A percentile compares a stretch with the other conserved stretches of the same genome.
Evolutionary conservation across 2,888 invertebrate species (phyloP).

Genomic region (Ephialtes manifestator): DNA sequence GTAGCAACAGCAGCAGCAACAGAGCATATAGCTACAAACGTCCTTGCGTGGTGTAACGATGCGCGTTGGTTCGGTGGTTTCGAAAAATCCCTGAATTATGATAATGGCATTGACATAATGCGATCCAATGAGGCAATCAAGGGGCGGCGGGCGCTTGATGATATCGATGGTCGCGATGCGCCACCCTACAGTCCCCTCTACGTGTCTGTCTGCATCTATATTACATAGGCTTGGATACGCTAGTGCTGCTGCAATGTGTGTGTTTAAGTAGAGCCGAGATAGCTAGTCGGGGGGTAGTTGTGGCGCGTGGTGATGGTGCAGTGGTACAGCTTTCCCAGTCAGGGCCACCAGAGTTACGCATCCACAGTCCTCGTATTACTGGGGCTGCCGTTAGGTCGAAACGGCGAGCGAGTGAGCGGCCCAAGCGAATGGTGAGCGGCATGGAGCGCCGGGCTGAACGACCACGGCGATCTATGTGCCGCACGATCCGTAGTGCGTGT

Average conservation of each 20-base stretch:
- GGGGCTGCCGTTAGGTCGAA: conserved; percentile 79
- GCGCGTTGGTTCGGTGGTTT: conserved; percentile 58
- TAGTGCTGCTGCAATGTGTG: neutral
- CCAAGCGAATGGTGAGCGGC: conserved; percentile 39
- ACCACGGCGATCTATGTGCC: conserved; percentile 82
- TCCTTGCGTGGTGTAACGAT: conserved; percentile 53
- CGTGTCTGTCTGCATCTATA: conserved; percentile 52
- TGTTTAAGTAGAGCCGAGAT: conserved; percentile 42
- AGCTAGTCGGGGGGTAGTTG: conserved; percentile 51
- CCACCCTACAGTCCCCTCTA: conserved; percentile 55
- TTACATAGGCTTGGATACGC: conserved; percentile 26
- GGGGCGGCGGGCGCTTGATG: conserved; percentile 80
- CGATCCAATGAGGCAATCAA: conserved; percentile 86
- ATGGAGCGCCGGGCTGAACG: conserved; percentile 75
- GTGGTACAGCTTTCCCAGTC: conserved; percentile 63
- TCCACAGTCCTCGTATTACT: conserved; percentile 82
- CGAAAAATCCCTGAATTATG: conserved; percentile 85
- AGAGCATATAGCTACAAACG: conserved; percentile 57
- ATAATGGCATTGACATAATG: conserved; percentile 85
- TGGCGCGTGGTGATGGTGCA: conserved; percentile 64
- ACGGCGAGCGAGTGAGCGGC: conserved; percentile 61
- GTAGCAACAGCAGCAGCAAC: conserved; percentile 13
- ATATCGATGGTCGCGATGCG: conserved; percentile 78
- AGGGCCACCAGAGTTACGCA: conserved; percentile 80
- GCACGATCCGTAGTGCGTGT: conserved; percentile 80